Evolutionary conservation across 2,888 invertebrate genomes (phyloP).

Genomic region (Lithophane ornitopus): DNA sequence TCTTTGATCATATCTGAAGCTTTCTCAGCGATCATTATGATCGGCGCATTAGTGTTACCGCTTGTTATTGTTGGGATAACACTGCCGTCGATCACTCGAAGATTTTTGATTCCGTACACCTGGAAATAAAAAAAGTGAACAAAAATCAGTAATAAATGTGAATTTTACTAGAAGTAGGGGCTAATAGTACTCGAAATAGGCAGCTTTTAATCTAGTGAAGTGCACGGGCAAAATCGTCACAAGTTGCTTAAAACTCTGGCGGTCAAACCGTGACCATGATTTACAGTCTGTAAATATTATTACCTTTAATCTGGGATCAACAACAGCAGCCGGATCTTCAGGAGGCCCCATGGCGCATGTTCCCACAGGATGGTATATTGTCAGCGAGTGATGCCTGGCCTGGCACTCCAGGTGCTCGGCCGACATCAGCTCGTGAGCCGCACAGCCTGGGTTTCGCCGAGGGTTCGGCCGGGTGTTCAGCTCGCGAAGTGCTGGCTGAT

Average conservation of each 20-base stretch:
- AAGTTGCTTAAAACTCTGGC: neutral
- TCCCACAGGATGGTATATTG: conserved; percentile 95
- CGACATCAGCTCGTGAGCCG: conserved; percentile 91
- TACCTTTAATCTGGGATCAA: conserved; percentile 92
- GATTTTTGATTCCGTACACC: conserved; percentile 92
- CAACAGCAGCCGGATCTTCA: conserved; percentile 90
- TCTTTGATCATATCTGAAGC: conserved; percentile 95
- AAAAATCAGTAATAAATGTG: neutral
- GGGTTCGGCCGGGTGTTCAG: conserved; percentile 92
- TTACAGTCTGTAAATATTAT: conserved; percentile 36
- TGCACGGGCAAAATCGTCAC: neutral
- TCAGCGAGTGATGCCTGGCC: conserved; percentile 93
- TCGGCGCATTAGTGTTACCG: conserved; percentile 96
- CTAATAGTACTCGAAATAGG: no score
- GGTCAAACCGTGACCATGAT: neutral
- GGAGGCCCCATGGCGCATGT: conserved; percentile 95
- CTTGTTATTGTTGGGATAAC: conserved; percentile 95
- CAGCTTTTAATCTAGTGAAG: neutral
- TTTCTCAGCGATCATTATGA: conserved; percentile 96
- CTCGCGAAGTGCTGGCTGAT: conserved; percentile 91
- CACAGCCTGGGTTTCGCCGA: conserved; percentile 92
- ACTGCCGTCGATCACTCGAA: conserved; percentile 95
- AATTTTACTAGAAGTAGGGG: neutral
- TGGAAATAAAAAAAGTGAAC: conserved; percentile 64
- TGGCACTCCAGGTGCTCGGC: conserved; percentile 95